Evolutionary conservation across 2,113 vertebrate genomes (phyloP), one percentile per base, ranked within the genome.

Genomic region (Heliornis fulica): DNA sequence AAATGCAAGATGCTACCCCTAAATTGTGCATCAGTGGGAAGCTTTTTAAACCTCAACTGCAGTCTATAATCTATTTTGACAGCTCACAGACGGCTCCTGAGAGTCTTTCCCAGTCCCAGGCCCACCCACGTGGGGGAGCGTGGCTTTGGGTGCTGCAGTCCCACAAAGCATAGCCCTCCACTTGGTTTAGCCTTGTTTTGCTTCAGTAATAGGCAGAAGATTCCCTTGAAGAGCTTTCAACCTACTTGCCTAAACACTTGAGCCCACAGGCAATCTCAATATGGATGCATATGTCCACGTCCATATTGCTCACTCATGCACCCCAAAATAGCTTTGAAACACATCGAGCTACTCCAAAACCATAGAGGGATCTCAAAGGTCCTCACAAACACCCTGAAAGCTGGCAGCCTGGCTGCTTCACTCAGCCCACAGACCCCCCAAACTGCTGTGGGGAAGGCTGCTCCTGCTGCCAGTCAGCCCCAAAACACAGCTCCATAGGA

Each of bases 11-110:
- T 54, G 69, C 93, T 89, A 75, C 69, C 29, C 72, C 80, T 83
- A 92, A 94, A 91, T 86, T 75, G 83, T 78, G 51, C 60, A 74
- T 80, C 83, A 46, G 25, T 2, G 4, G 34, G 76, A 92, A 92
- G 93, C 76, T 83, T 89, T 94, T 87, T 87, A 89, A 96, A 56
- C 61, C 74, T 82, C 65, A 75, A 32, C 64, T 65, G 83, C 41
- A 74, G 76, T 65, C 89, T 79, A 56, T 91, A 63, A 96, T 76
- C 56, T 74, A 92, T 96, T 92, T 95, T 95, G 94, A 90, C 90
- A 96, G 71, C 85, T 92, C 53, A 46, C 85, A 83, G 78, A 79
- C 11, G 0, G 78, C 86, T 94, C 82, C 78, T 0, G 2, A 66
- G 75, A 90, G 72, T 77, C 56, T 78, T 92, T 65, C 25, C 34